phyloP scores from a whole-genome alignment of 2,113 vertebrate genomes.

The Podarcis cretensis region DNA sequence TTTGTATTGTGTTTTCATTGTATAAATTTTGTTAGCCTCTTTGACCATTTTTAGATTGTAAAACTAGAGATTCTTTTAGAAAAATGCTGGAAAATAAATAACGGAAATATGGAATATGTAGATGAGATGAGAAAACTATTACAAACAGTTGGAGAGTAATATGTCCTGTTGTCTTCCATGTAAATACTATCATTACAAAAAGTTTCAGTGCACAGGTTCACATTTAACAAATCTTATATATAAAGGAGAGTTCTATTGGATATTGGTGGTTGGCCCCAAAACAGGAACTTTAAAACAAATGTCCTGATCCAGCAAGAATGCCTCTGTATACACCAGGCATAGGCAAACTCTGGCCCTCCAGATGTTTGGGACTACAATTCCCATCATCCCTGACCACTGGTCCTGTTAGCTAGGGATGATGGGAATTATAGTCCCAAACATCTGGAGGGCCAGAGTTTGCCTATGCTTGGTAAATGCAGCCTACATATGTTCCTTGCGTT shows the following conservation, averaged over 20 bases:
- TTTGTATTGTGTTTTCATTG: not conserved
- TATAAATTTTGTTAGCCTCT: not conserved
- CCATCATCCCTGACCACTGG: too few species aligned
- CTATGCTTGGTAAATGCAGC: too few species aligned
- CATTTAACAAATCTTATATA: slow-evolving; percentile 48
- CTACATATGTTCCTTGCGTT: not conserved
- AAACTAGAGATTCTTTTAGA: not conserved
- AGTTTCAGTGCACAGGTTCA: not conserved
- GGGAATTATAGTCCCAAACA: too few species aligned
- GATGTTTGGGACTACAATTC: too few species aligned
- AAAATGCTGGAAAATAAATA: not conserved
- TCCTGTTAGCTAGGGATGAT: too few species aligned
- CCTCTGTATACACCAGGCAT: not conserved
- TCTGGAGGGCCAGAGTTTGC: too few species aligned
- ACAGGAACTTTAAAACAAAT: not conserved
- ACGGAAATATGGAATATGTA: not conserved
- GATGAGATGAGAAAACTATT: slow-evolving; percentile 41
- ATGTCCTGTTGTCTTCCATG: slow-evolving; percentile 30
- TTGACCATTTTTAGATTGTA: not conserved
- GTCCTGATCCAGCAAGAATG: not conserved
- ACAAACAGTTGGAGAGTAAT: slow-evolving; percentile 7
- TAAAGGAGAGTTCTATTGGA: not conserved
- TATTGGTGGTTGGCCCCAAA: not conserved
- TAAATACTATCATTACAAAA: not conserved
- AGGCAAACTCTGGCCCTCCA: too few species aligned